Base-by-base conservation (phyloP, 2,888 invertebrate genomes). In the Tenthredo amoena region DNA sequence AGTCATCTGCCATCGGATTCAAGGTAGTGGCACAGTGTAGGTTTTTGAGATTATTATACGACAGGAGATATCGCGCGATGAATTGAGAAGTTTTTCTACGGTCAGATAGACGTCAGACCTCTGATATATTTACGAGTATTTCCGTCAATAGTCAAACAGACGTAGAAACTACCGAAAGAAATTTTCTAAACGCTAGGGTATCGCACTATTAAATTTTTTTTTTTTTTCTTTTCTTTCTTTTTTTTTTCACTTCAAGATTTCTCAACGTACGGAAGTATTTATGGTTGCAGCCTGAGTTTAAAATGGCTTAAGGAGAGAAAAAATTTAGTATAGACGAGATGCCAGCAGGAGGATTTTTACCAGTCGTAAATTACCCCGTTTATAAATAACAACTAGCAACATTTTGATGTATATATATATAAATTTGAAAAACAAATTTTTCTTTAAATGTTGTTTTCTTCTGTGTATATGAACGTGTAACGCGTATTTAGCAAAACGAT, bases 61-160 rank as follows among this genome's bases (percentile, higher is more conserved):
- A 83, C 83, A 40, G 26, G 26, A 21, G 37, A 31, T 18, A 55
- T 31, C 47, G 62, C 62, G 18, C 5, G 21, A 31, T 68, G 68
- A 31, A 74, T 74, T 81, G 62, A 58, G 62, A 83, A 71, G 31
- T 43, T 47, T 47, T 10, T 31, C 43, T n/a, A 37, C 26, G 40
- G 62, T 40, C 62, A 81, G 62, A 21, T 12, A 82, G 82, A 85
- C 71, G 85, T 85, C 85, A 81, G 10, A 34, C 37, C 15, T 40
- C 21, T 62, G 81, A 85, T 81, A 79, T 81, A 85, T 85, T 85
- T 85, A 85, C 68, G 83, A 68, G 65, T 47, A 65, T 68, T 43
- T n/a, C 15, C 83, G 68, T 83, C 65, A 68, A 62, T 81, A 81
- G 40, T 81, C 37, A 34, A 10, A 18, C 37, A 58, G 37, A 81